Conservation (phyloP, 2,888 invertebrate genomes). For the Didymodactylos carnosus region DNA sequence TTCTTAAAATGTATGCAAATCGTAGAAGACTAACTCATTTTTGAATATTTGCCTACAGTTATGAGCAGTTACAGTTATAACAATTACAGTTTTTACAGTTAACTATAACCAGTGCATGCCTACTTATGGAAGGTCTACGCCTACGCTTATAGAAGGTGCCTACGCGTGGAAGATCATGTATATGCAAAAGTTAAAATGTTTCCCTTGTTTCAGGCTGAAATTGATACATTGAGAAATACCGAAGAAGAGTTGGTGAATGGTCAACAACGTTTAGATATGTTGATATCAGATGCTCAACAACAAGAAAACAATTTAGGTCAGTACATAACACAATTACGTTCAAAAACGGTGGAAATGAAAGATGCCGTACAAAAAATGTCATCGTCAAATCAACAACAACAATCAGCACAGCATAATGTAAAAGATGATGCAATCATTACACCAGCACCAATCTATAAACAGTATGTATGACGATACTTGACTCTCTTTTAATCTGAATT, state of each 20-base stretch:
- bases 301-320: neutral
- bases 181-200: conserved; percentile 13
- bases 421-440: neutral
- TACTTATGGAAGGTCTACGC: too few species aligned
- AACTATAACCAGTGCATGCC: too few species aligned
- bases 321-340: neutral
- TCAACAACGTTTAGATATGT: conserved; percentile 56
- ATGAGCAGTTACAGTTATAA: too few species aligned
- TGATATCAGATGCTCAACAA: conserved; percentile 39
- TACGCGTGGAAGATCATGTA: neutral
- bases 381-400: neutral
- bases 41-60: too few species aligned
- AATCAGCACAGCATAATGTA: neutral
- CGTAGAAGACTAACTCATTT: too few species aligned
- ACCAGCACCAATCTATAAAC: neutral
- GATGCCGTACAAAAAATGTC: neutral
- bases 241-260: conserved; percentile 42
- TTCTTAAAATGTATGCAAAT: too few species aligned
- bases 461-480: neutral
- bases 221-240: conserved; percentile 30
- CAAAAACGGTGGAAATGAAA: neutral
- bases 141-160: too few species aligned
- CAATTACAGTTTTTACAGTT: too few species aligned
- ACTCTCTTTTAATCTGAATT: neutral
- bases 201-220: too few species aligned